Evolutionary conservation across 2,113 vertebrate species (phyloP).

Genomic region (Hypanus sabinus): DNA sequence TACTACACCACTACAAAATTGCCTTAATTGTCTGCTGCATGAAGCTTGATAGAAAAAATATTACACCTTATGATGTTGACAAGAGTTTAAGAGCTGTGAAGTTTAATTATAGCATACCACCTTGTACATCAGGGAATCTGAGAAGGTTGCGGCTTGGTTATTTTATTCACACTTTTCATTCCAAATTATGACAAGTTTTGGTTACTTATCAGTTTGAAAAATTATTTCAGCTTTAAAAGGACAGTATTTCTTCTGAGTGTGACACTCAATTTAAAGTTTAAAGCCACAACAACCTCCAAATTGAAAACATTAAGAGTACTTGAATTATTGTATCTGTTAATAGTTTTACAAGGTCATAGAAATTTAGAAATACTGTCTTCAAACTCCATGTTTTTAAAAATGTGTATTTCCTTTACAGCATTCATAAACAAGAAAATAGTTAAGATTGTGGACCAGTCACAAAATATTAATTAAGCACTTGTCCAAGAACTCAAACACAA

Average conservation of each 20-base stretch:
- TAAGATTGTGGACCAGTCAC: not conserved
- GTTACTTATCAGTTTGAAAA: not conserved
- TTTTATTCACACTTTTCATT: not conserved
- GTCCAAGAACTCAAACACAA: not conserved
- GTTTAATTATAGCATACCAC: not conserved
- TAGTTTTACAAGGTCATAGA: not conserved
- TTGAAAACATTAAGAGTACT: not conserved
- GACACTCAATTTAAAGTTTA: not conserved
- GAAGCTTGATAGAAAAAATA: not conserved
- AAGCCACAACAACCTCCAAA: not conserved
- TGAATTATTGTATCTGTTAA: not conserved
- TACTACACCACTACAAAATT: not conserved
- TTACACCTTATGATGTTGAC: not conserved
- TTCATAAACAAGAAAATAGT: not conserved
- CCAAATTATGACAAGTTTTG: not conserved
- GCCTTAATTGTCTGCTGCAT: too few relatives aligned
- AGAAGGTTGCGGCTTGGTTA: not conserved
- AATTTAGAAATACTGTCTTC: slow-evolving; percentile 33
- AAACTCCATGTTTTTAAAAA: slow-evolving; percentile 37
- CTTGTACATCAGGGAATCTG: slow-evolving; percentile 29
- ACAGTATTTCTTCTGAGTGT: slow-evolving; percentile 26
- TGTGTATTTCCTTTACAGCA: slow-evolving; percentile 33
- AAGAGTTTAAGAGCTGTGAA: not conserved
- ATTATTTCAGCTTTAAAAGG: slow-evolving; percentile 34
- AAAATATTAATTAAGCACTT: not conserved